Base-by-base conservation (phyloP, 2,888 invertebrate species). In the Cloeon dipterum region DNA sequence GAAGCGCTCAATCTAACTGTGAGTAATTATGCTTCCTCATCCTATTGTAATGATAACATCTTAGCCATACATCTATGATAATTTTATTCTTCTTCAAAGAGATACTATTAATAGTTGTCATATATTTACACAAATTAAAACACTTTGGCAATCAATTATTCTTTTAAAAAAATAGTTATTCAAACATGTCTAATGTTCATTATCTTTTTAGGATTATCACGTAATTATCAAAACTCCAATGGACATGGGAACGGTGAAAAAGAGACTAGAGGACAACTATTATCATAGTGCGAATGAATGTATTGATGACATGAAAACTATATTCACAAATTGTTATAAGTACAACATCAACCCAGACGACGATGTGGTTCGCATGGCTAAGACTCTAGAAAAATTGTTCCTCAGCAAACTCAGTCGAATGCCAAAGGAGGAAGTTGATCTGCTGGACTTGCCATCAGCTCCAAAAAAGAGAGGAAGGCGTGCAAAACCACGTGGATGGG, bases 331-430 rank as follows among this genome's bases (percentile, higher is more conserved):
- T 57, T 98, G 96, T 60, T 94, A 93, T 53, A 77, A 85, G 39
- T 96, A 94, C 66, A 96, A 98, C 65, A n/a, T n/a, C n/a, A 93
- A 93, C 58, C 85, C 89, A 32, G 93, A 91, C 42, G 94, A 96
- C 62, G 94, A 96, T 64, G 91, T 96, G 39, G 89, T 91, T 35
- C 74, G 94, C 37, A 96, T 96, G 96, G 91, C 89, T 43, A 88
- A 91, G 62, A 81, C 88, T 16, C 61, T 96, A 49, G 93, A 96
- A 58, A 88, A 88, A 59, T 62, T 86, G 40, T 89, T 85, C 57
- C 66, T 83, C 43, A 76, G 81, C 46, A 81, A 86, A 68, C 72
- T 83, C 53, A 58, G 54, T 46, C 7, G 79, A 52, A 89, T 96
- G 89, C 94, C 96, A 42, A 81, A 83, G 57, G 91, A 94, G 51